Base-by-base conservation (phyloP, 2,888 invertebrate genomes). In the Torymus texanus region DNA sequence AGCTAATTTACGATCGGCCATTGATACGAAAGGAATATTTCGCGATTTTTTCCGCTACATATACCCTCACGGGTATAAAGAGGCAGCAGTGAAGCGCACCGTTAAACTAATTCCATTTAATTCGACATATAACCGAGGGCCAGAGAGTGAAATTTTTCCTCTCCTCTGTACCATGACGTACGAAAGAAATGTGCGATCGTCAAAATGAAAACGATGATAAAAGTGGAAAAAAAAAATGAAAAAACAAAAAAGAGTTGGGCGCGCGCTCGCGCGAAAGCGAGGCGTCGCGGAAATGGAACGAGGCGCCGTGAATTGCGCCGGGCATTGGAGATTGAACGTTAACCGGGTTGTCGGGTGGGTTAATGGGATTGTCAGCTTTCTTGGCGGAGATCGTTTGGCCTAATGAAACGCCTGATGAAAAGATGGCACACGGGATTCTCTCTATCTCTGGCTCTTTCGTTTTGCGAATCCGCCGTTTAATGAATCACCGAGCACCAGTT, bases 371-470 rank as follows among this genome's bases (percentile, higher is more conserved):
- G 84, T 84, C 85, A 81, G 82, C 81, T 83, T 83, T 81, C 81
- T 80, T 82, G 81, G 76, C 63, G 41, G 72, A 78, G 78, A 83
- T 84, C 81, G 79, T 83, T 83, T 81, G 82, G 81, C 79, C 79
- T 84, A 85, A 87, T 83, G 83, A 85, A 86, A 83, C 82, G 80
- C 82, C 81, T 81, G 83, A 84, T 84, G 83, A 84, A 85, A 83
- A 84, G 83, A 86, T 84, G 82, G 75, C 76, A 73, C 62, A 75
- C 75, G 65, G 61, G 66, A 59, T 59, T 21, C 58, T 50, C 59
- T 66, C 11, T 62, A 5, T 41, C 41, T 41, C 41, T 41, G 1
- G 41, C 41, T 41, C 41, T 5, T 41, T 41, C 8, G 8, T 8
- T 41, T 18, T 5, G 24, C 18, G 59, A 51, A 78, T 72, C 61